Evolutionary conservation across 2,797 vertebrate genomes (phyloP).

Genomic region (Ibycter americanus): DNA sequence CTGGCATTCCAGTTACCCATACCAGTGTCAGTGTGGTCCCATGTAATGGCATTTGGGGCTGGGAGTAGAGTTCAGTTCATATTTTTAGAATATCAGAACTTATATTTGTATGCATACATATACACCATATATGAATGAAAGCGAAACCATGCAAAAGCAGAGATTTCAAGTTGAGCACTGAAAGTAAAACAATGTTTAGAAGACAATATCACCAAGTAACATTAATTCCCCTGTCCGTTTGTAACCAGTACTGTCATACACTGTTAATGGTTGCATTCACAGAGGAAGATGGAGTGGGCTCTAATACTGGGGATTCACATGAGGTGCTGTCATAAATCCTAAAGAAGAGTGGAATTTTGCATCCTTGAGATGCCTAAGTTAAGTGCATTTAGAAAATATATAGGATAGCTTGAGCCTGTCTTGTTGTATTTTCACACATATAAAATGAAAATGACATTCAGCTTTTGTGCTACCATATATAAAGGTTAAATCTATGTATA

Average conservation of each 20-base stretch:
- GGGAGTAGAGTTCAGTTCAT: not conserved
- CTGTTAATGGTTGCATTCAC: not conserved
- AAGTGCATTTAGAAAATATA: conserved; percentile 19
- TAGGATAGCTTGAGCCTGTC: not conserved
- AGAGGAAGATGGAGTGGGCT: not conserved
- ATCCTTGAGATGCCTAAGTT: not conserved
- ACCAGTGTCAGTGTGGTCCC: not conserved
- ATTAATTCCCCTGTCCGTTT: not conserved
- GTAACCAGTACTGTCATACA: not conserved
- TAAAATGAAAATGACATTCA: conserved; percentile 23
- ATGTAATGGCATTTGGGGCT: fast-evolving
- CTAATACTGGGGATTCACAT: not conserved
- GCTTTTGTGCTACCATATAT: not conserved
- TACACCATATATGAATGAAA: not conserved
- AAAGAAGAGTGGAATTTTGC: not conserved
- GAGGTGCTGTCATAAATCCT: not conserved
- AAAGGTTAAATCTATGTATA: not conserved
- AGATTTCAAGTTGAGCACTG: not conserved
- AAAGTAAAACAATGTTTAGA: not conserved
- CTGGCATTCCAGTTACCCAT: not conserved
- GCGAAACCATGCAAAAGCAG: not conserved
- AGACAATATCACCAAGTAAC: not conserved
- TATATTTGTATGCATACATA: not conserved
- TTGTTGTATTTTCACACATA: not conserved
- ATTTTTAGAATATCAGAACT: not conserved